phyloP scores from a whole-genome alignment of 2,888 invertebrate species.

The Cosmopolites sordidus region DNA sequence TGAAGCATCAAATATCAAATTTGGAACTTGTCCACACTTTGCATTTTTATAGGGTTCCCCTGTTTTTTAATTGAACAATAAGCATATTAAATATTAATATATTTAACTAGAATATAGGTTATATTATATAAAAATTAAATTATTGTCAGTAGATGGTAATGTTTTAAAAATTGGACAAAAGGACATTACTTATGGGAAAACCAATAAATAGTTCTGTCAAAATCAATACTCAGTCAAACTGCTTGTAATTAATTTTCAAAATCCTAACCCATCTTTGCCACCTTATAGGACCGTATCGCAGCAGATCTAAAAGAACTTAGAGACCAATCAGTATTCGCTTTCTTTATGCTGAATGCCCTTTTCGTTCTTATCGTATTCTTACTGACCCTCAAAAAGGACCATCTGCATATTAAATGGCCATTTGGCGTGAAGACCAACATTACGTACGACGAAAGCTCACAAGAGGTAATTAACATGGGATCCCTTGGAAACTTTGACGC shows the following conservation, averaged over 20 bases:
- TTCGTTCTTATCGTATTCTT: constrained; percentile 98
- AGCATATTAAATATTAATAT: no score
- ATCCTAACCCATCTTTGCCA: constrained; percentile 22
- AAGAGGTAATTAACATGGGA: constrained; percentile 72
- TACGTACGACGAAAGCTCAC: constrained; percentile 81
- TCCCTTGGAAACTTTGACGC: constrained; percentile 6
- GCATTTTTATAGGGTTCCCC: no score
- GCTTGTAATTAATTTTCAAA: neutral
- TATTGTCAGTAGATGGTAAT: no score
- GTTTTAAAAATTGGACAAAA: no score
- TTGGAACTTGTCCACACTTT: no score
- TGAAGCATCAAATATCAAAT: no score
- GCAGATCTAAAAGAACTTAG: constrained; percentile 89
- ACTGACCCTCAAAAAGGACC: constrained; percentile 96
- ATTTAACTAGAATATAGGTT: no score
- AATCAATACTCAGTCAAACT: no score
- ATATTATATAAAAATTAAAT: no score
- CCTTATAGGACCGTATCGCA: constrained; percentile 83
- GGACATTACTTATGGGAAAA: no score
- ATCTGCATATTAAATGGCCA: constrained; percentile 94
- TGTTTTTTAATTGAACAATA: no score
- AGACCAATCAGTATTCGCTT: constrained; percentile 92
- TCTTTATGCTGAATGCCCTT: constrained; percentile 98
- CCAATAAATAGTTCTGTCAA: no score
- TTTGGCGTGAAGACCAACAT: constrained; percentile 91